Percentiles rank a stretch among this genome's conserved stretches.
These are phyloP conservation scores for Coccyzus lansbergi DNA, from an alignment of 2,797 vertebrate genomes.

Conservation along the genomic window DNA sequence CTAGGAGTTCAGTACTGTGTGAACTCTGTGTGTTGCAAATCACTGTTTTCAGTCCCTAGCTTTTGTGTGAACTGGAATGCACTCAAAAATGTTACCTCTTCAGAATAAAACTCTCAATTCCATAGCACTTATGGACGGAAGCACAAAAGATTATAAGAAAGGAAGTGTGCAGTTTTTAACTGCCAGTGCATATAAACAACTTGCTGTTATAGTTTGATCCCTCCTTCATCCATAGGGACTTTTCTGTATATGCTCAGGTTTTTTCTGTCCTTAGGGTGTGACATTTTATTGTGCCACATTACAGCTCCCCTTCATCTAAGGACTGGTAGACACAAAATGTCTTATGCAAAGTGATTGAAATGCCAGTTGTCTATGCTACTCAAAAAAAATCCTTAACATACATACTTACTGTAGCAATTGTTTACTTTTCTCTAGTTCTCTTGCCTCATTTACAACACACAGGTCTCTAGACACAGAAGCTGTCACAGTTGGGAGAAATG, in stretches of 20 bases:
- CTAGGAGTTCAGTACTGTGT: not conserved
- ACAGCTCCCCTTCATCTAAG: not conserved
- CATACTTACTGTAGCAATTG: not conserved
- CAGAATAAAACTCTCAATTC: constrained; percentile 2
- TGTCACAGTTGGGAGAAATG: not conserved
- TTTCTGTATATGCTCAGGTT: not conserved
- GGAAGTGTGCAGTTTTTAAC: not conserved
- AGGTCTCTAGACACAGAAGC: not conserved
- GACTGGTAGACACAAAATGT: not conserved
- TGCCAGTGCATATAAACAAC: not conserved
- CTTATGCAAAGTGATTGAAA: constrained; percentile 24
- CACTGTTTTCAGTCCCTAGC: not conserved
- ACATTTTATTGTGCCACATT: constrained; percentile 16
- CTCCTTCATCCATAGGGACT: not conserved
- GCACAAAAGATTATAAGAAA: not conserved
- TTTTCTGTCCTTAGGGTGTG: constrained; percentile 25
- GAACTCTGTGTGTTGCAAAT: not conserved
- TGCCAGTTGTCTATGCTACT: not conserved
- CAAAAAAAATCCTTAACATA: not conserved
- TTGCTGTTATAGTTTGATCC: not conserved
- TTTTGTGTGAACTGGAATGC: constrained; percentile 4
- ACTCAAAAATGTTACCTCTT: constrained; percentile 18
- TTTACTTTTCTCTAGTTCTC: not conserved
- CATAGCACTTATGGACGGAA: not conserved
- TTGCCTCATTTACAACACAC: not conserved